Percentiles rank a stretch among this genome's conserved stretches.
phyloP scores from a whole-genome alignment of 2,797 vertebrate species.

The Betta splendens region DNA sequence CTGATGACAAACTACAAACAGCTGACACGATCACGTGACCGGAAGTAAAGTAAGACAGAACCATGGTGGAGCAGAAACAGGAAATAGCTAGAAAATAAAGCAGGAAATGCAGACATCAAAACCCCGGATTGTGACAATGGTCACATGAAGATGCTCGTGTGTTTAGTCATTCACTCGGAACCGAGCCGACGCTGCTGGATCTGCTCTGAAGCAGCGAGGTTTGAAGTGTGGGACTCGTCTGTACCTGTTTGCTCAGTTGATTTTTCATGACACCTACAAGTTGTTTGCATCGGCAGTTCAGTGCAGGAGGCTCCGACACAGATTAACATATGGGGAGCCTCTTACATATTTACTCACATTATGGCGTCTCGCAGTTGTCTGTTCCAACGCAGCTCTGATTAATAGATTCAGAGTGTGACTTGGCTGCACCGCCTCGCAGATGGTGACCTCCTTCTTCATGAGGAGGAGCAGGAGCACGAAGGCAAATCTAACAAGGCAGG shows the following conservation, averaged over 20 bases:
- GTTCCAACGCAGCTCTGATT: slow-evolving; percentile 55
- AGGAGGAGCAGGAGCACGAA: slow-evolving; percentile 11
- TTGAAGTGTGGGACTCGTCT: no score
- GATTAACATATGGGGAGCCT: slow-evolving; percentile 32
- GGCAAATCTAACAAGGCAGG: slow-evolving; percentile 18
- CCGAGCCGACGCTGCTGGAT: slow-evolving; percentile 1
- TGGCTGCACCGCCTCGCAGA: slow-evolving; percentile 71
- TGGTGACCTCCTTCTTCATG: slow-evolving; percentile 71
- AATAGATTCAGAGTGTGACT: slow-evolving; percentile 65
- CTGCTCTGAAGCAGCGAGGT: slow-evolving; percentile 21
- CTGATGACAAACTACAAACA: no score
- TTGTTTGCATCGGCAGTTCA: slow-evolving; percentile 52
- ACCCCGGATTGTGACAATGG: no score
- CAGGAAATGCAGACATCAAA: no score
- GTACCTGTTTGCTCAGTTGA: slow-evolving; percentile 40
- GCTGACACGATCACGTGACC: no score
- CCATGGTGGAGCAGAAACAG: no score
- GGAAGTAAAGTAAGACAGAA: no score
- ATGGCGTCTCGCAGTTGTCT: slow-evolving; percentile 46
- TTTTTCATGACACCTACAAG: slow-evolving; percentile 48
- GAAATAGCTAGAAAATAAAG: no score
- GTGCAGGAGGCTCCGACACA: slow-evolving; percentile 27
- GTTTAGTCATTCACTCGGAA: background rate
- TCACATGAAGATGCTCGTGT: background rate
- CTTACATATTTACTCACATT: slow-evolving; percentile 68